Evolutionary conservation across 2,797 vertebrate species (phyloP).

Genomic region (Holocentrus rufus): DNA sequence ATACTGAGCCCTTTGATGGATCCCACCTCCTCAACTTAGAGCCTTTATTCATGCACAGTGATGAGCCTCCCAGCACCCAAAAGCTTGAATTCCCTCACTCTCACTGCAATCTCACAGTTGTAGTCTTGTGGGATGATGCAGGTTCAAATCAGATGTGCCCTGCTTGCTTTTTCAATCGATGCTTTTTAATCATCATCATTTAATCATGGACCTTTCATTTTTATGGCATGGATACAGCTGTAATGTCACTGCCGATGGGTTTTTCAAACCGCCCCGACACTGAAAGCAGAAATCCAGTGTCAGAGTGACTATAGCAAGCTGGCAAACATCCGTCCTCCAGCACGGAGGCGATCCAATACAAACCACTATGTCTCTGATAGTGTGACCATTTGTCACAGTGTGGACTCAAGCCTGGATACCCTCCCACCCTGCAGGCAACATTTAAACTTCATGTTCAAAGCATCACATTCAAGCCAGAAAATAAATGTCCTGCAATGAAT

Average conservation of each 20-base stretch:
- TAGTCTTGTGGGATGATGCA: slow-evolving; percentile 6
- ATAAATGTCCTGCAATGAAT: slow-evolving; percentile 23
- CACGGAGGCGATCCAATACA: slow-evolving; percentile 46
- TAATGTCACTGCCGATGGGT: background rate
- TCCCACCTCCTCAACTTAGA: slow-evolving; percentile 9
- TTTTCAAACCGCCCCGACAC: slow-evolving; percentile 13
- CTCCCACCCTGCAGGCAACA: slow-evolving; percentile 40
- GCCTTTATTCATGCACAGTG: slow-evolving; percentile 12
- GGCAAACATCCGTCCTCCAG: slow-evolving; percentile 14
- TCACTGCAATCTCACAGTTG: background rate
- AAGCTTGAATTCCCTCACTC: slow-evolving; percentile 12
- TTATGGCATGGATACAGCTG: slow-evolving; percentile 14
- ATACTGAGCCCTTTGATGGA: slow-evolving; percentile 26
- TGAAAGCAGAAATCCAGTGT: slow-evolving; percentile 1
- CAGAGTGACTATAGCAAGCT: background rate
- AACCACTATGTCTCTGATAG: slow-evolving; percentile 62
- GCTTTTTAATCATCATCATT: background rate
- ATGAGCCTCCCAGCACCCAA: slow-evolving; percentile 34
- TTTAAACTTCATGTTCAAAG: slow-evolving; percentile 38
- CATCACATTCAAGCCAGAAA: slow-evolving; percentile 30
- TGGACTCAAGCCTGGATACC: slow-evolving; percentile 22
- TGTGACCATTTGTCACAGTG: slow-evolving; percentile 59
- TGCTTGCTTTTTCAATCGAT: slow-evolving; percentile 1
- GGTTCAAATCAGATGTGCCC: slow-evolving; percentile 21
- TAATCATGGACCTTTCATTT: background rate